Conservation (phyloP, 2,797 vertebrate genomes). For the Chromis chromis region DNA sequence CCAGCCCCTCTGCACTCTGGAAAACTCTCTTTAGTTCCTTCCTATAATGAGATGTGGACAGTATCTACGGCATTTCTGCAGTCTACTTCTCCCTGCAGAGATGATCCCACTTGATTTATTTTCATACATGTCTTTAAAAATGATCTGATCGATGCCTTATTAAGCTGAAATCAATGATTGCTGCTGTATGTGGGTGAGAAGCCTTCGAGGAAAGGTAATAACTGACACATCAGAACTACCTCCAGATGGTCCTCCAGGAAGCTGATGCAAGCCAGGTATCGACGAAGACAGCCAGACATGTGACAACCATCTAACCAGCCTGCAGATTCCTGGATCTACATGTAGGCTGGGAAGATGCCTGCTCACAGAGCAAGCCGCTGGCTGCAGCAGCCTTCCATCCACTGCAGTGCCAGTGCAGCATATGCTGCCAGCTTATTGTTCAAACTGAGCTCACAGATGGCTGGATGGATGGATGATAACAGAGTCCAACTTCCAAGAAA, state of each 20-base stretch:
- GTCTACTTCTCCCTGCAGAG: neutral
- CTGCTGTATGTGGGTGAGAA: neutral
- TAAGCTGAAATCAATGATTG: neutral
- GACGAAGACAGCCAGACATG: conserved; percentile 85
- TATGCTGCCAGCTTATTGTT: conserved; percentile 7
- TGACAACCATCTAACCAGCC: conserved; percentile 99
- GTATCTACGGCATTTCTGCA: neutral
- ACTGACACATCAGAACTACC: neutral
- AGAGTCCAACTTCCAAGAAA: conserved; percentile 7
- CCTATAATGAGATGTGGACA: neutral
- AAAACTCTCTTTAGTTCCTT: neutral
- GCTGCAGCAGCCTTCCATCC: conserved; percentile 31
- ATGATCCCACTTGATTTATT: neutral
- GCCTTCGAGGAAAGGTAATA: neutral
- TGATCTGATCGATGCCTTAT: neutral
- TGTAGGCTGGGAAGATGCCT: conserved; percentile 97
- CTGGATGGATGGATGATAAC: conserved; percentile 5
- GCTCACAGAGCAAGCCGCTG: conserved; percentile 77
- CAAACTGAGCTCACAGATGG: conserved; percentile 13
- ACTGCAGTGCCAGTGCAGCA: conserved; percentile 14
- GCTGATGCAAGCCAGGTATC: conserved; percentile 5
- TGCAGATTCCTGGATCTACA: conserved; percentile 96
- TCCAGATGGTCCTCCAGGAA: conserved; percentile 19
- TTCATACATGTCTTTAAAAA: neutral
- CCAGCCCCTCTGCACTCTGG: neutral